Evolutionary conservation across 2,888 invertebrate genomes (phyloP).

Genomic region (Erebia epiphron): DNA sequence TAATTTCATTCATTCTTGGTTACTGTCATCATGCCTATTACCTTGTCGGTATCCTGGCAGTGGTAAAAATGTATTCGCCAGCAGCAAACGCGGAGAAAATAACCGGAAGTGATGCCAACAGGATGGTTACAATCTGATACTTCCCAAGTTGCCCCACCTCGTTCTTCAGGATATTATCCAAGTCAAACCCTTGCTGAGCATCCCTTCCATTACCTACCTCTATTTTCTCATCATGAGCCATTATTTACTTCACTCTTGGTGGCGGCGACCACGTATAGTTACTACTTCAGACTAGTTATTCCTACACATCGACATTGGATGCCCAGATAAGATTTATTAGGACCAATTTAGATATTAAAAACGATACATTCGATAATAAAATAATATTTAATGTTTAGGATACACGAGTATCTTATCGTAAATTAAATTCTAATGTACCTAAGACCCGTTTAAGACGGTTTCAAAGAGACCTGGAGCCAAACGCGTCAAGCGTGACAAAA

Average conservation of each 20-base stretch:
- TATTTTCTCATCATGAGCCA: conserved; percentile 53
- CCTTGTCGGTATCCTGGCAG: conserved; percentile 71
- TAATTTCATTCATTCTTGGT: no score
- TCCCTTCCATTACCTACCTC: conserved; percentile 32
- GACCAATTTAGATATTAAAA: conserved; percentile 23
- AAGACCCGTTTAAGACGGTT: no score
- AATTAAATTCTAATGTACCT: no score
- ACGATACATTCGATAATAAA: conserved; percentile 5
- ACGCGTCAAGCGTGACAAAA: no score
- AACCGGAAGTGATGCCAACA: conserved; percentile 66
- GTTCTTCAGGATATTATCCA: conserved; percentile 65
- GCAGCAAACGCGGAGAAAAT: conserved; percentile 74
- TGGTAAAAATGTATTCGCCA: conserved; percentile 75
- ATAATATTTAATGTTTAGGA: conserved; percentile 2
- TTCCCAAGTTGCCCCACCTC: conserved; percentile 73
- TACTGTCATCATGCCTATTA: no score
- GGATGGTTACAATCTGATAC: conserved; percentile 66
- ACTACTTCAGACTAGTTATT: conserved; percentile 10
- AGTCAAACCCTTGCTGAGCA: conserved; percentile 50
- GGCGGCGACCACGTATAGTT: neutral
- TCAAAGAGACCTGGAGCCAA: no score
- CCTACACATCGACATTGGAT: neutral
- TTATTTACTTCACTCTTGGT: conserved; percentile 34
- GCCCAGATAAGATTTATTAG: conserved; percentile 23
- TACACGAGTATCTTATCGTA: neutral